These are phyloP conservation scores for Sweltsa coloradensis DNA, from an alignment of 1,140 invertebrate genomes.

Conservation along the genomic window DNA sequence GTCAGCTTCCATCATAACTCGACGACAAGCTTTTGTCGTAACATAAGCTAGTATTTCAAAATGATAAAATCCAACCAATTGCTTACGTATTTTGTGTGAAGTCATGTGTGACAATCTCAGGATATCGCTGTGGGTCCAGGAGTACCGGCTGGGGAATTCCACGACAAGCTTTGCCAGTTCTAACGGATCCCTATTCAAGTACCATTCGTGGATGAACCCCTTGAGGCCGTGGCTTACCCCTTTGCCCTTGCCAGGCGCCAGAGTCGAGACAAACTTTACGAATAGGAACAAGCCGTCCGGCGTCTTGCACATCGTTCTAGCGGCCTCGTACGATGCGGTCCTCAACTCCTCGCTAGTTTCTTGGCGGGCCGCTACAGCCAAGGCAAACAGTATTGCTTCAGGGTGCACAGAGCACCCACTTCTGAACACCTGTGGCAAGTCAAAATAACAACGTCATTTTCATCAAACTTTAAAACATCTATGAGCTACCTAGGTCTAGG, in stretches of 20 bases:
- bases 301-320: constrained; percentile 36
- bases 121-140: constrained; percentile 54
- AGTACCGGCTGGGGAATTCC: constrained; percentile 43
- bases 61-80: too few species aligned
- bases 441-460: too few species aligned
- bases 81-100: constrained; percentile 33
- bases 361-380: constrained; percentile 40
- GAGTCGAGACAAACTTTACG: constrained; percentile 38
- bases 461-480: too few species aligned
- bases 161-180: constrained; percentile 47
- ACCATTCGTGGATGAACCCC: constrained; percentile 45
- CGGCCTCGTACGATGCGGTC: constrained; percentile 36
- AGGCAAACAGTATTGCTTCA: constrained; percentile 41
- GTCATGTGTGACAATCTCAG: constrained; percentile 49
- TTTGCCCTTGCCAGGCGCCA: too few species aligned
- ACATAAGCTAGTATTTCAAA: too few species aligned
- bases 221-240: constrained; percentile 51
- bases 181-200: constrained; percentile 37
- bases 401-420: constrained; percentile 36
- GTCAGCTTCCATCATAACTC: too few species aligned
- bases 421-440: constrained; percentile 38
- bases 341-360: constrained; percentile 28
- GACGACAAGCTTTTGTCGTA: too few species aligned
- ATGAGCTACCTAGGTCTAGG: too few species aligned
- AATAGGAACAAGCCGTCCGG: constrained; percentile 46